phyloP scores from a whole-genome alignment of 1,140 invertebrate species.

The Brachionus plicatilis region DNA sequence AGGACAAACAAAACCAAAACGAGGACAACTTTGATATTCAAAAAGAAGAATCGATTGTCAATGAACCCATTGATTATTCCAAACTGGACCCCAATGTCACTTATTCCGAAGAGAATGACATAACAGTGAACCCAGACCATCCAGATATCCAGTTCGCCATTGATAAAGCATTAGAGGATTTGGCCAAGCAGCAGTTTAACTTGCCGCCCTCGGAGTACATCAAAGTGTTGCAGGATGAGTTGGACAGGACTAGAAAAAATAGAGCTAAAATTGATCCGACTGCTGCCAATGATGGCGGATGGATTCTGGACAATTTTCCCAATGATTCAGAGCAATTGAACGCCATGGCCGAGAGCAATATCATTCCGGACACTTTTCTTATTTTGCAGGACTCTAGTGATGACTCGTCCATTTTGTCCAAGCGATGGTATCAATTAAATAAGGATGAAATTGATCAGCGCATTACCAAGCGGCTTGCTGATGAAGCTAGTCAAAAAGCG shows the following conservation, averaged over 20 bases:
- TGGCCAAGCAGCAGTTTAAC: neutral
- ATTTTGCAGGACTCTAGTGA: conserved; percentile 48
- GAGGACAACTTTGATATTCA: neutral
- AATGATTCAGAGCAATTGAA: conserved; percentile 52
- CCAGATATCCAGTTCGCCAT: conserved; percentile 23
- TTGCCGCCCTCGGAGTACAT: neutral
- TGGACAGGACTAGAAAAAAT: conserved; percentile 10
- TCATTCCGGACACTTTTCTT: conserved; percentile 51
- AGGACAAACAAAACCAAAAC: neutral
- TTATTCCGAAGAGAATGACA: neutral
- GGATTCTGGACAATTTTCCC: conserved; percentile 56
- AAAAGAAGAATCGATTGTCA: neutral
- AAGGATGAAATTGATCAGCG: conserved; percentile 46
- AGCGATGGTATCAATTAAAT: conserved; percentile 47
- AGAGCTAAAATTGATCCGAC: neutral
- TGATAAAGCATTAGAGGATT: conserved; percentile 35
- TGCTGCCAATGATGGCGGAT: conserved; percentile 48
- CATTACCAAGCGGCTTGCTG: conserved; percentile 38
- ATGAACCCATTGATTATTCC: conserved; percentile 17
- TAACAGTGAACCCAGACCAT: conserved; percentile 16
- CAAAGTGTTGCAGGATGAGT: conserved; percentile 21
- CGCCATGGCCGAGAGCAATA: conserved; percentile 49
- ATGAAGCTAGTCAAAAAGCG: conserved; percentile 44
- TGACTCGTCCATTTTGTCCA: conserved; percentile 45
- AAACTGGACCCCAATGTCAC: neutral